Evolutionary conservation across 2,888 invertebrate species (phyloP).

Genomic region (Subacronicta megacephala): DNA sequence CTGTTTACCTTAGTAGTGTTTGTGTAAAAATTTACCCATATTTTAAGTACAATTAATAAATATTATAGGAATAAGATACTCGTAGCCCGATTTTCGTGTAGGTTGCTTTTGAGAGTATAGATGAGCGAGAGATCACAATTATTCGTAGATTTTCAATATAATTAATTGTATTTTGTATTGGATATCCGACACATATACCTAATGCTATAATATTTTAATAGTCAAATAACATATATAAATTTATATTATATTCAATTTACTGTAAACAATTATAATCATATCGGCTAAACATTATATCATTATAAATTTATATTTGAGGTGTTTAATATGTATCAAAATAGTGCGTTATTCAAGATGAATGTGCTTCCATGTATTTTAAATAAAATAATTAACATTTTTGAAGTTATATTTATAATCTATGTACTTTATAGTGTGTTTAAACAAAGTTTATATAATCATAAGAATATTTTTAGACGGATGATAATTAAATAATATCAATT

Average conservation of each 20-base stretch:
- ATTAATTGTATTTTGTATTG: conserved; percentile 23
- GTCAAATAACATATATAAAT: background rate
- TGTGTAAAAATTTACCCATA: conserved; percentile 32
- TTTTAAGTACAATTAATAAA: conserved; percentile 36
- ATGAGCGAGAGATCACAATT: conserved; percentile 31
- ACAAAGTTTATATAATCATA: conserved; percentile 23
- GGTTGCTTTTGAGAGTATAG: conserved; percentile 24
- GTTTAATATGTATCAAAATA: conserved; percentile 35
- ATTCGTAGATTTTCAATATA: conserved; percentile 34
- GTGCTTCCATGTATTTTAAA: conserved; percentile 61
- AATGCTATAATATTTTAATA: background rate
- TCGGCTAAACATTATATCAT: background rate
- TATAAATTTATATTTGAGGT: conserved; percentile 6
- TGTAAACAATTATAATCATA: background rate
- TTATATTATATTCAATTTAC: background rate
- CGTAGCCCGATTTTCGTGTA: conserved; percentile 49
- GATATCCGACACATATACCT: conserved; percentile 25
- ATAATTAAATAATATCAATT: too few relatives aligned
- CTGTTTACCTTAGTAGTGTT: conserved; percentile 46
- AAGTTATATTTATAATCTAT: conserved; percentile 19
- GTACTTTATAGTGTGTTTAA: conserved; percentile 24
- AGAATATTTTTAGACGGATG: conserved; percentile 17
- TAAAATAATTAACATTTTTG: conserved; percentile 23
- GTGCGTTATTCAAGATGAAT: conserved; percentile 40
- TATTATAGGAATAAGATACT: conserved; percentile 49